Conservation (phyloP, 2,888 invertebrate genomes). For the Penaeus monodon region DNA sequence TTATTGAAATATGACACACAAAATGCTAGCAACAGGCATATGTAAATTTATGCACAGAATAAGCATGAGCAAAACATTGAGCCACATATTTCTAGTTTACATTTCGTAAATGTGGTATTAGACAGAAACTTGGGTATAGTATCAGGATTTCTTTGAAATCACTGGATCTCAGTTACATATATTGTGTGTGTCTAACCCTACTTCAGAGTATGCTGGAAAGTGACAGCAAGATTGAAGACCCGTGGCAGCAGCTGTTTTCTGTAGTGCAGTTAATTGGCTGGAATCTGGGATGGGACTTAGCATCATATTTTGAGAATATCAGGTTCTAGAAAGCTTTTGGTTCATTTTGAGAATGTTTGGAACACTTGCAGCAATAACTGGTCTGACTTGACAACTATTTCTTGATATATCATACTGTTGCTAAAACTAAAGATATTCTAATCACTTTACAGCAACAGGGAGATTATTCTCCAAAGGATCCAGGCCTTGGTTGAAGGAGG, state of each 20-base stretch:
- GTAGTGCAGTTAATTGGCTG: slow-evolving; percentile 58
- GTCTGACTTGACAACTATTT: neutral
- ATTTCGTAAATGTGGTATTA: too few relatives aligned
- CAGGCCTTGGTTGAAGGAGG: slow-evolving; percentile 57
- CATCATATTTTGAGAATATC: slow-evolving; percentile 46
- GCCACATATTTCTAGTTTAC: too few relatives aligned
- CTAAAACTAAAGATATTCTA: neutral
- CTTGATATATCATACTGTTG: neutral
- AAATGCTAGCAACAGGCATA: too few relatives aligned
- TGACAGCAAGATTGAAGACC: slow-evolving; percentile 56
- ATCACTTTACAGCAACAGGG: slow-evolving; percentile 48
- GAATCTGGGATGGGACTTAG: slow-evolving; percentile 60
- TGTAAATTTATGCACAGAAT: too few relatives aligned
- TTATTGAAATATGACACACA: too few relatives aligned
- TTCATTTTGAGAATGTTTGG: neutral
- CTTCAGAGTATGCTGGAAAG: slow-evolving; percentile 43
- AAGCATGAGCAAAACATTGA: too few relatives aligned
- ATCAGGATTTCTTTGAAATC: too few relatives aligned
- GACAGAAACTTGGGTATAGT: too few relatives aligned
- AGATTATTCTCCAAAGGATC: slow-evolving; percentile 57
- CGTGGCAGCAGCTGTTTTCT: slow-evolving; percentile 60
- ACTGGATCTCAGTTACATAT: neutral
- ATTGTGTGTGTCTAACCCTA: neutral
- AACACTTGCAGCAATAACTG: too few relatives aligned
- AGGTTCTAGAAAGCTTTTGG: slow-evolving; percentile 25